These are phyloP conservation scores for Lutraria rhynchaena DNA, from an alignment of 1,140 invertebrate species.

Conservation along the genomic window DNA sequence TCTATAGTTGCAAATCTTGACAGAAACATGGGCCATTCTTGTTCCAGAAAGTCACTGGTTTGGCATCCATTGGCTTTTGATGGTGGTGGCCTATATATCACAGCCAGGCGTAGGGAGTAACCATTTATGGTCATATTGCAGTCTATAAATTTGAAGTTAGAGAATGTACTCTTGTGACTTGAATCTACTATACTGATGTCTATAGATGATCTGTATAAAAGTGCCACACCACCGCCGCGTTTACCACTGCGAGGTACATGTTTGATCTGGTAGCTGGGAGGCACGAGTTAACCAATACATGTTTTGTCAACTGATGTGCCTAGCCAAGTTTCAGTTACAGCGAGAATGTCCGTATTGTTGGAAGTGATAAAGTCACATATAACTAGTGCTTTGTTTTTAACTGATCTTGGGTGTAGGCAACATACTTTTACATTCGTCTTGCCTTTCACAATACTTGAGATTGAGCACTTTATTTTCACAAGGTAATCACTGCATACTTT, in stretches of 20 bases:
- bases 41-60: neutral
- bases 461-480: neutral
- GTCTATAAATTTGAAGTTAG: conserved; percentile 36
- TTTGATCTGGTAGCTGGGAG: conserved; percentile 29
- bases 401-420: conserved; percentile 35
- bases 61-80: conserved; percentile 16
- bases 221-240: conserved; percentile 3
- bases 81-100: conserved; percentile 32
- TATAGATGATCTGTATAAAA: conserved; percentile 18
- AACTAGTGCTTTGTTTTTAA: conserved; percentile 34
- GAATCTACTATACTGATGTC: conserved; percentile 14
- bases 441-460: neutral
- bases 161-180: neutral
- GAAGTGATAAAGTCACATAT: conserved; percentile 23
- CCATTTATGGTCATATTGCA: conserved; percentile 27
- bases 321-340: conserved; percentile 49
- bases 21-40: conserved; percentile 25
- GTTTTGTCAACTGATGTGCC: conserved; percentile 20
- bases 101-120: conserved; percentile 36
- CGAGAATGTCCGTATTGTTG: conserved; percentile 35
- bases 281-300: neutral
- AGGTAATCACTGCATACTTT: neutral
- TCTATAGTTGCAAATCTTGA: conserved; percentile 22
- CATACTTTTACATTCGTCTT: conserved; percentile 14
- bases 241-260: conserved; percentile 21